Evolutionary conservation across 2,113 vertebrate species (phyloP), one percentile per base, ranked within the genome.

Genomic region (Microcebus griseorufus): DNA sequence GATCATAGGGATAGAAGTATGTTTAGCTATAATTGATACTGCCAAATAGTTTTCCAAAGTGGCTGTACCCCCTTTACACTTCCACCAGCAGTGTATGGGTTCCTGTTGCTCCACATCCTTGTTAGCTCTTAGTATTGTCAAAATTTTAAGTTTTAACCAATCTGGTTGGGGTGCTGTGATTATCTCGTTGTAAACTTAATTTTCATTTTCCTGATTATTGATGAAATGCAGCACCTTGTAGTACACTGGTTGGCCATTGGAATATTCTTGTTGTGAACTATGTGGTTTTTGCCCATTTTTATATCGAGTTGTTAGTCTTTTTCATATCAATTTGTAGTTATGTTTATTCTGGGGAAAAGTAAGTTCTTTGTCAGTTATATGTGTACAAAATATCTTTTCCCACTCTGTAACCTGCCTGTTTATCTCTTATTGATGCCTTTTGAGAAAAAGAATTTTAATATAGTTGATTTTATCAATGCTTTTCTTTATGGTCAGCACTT

Each of bases 41-140:
- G 37, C 27, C 22, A 12, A 53, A 32, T 53, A 0, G 6, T 69
- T 75, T 82, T n/a, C 62, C 62, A 64, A 91, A 42, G 16, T 18
- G 20, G n/a, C 4, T 42, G 23, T 1, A 0, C 45, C 23, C 14
- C 23, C 55, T 76, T 76, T 3, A 3, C 2, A 16, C 12, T 62
- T 48, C 70, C 34, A 18, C 13, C 27, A 6, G 34, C 32, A 13
- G 0, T 0, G 0, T 3, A 1, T 3, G 22, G 29, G 45, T 37
- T 39, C 22, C 55, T 79, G 9, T 34, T 25, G 37, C 39, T 20
- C 37, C 34, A 58, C 39, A 37, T 29, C 34, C 27, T 87, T 85
- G 64, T 25, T 18, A 73, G 11, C 62, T 34, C 64, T 83, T 51
- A 13, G 5, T 37, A 37, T 20, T 69, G 42, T 75, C 62, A 93